phyloP scores from a whole-genome alignment of 2,797 vertebrate species.

The Spondyliosoma cantharus region DNA sequence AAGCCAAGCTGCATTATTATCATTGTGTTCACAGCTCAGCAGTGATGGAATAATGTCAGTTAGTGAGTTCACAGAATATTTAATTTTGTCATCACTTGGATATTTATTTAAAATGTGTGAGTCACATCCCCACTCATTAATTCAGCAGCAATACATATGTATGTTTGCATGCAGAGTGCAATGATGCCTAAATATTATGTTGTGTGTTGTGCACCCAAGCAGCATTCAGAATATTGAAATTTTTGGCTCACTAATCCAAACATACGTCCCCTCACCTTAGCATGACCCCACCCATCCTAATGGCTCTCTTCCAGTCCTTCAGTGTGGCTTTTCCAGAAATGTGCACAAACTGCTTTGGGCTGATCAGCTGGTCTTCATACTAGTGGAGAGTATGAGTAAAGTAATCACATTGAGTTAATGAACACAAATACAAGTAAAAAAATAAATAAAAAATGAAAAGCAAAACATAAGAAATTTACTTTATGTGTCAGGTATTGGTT shows the following conservation, averaged over 20 bases:
- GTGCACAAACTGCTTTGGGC: conserved; percentile 98
- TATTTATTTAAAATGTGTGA: conserved; percentile 9
- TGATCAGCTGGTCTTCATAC: conserved; percentile 98
- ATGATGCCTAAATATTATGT: neutral
- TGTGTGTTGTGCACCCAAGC: neutral
- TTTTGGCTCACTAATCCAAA: conserved; percentile 1
- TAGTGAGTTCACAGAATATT: neutral
- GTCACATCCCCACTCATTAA: neutral
- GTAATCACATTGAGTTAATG: neutral
- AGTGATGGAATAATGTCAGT: neutral
- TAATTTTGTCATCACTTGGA: neutral
- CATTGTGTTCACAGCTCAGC: neutral
- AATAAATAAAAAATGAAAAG: neutral
- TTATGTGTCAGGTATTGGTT: neutral
- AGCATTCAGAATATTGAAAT: conserved; percentile 10
- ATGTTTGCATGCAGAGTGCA: conserved; percentile 1
- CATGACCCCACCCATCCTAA: conserved; percentile 97
- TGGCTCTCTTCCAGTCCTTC: conserved; percentile 99
- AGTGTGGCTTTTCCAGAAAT: conserved; percentile 97
- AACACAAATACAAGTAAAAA: neutral
- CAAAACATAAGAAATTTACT: neutral
- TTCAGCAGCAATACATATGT: neutral
- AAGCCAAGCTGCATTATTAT: neutral
- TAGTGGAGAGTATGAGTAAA: conserved; percentile 61
- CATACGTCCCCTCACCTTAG: conserved; percentile 88